Evolutionary conservation across 2,113 vertebrate species (phyloP).

Genomic region (Chrysochloris asiatica): DNA sequence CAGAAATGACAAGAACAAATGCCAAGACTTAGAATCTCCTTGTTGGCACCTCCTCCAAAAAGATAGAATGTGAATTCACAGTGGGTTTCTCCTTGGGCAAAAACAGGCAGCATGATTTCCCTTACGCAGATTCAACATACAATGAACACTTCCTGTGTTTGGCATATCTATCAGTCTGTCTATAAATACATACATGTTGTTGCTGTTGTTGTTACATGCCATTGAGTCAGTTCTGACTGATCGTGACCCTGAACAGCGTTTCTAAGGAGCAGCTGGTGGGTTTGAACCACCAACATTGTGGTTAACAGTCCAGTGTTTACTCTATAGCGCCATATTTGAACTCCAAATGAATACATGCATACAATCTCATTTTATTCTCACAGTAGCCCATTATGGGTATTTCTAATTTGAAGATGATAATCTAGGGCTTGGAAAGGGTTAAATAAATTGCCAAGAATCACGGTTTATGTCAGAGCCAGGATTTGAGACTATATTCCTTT

Average conservation of each 20-base stretch:
- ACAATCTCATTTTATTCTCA: not conserved
- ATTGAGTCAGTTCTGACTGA: too few species aligned
- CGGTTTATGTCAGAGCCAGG: not conserved
- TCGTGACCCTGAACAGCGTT: too few species aligned
- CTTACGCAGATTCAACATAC: not conserved
- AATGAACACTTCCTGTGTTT: not conserved
- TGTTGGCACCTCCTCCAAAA: not conserved
- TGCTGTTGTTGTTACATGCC: too few species aligned
- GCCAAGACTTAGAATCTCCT: not conserved
- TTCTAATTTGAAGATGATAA: slow-evolving; percentile 25
- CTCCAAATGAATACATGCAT: too few species aligned
- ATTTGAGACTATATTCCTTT: not conserved
- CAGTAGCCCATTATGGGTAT: not conserved
- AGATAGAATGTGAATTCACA: not conserved
- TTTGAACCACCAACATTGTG: too few species aligned
- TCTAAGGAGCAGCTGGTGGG: too few species aligned
- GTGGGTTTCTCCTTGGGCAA: not conserved
- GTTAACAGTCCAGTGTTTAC: too few species aligned
- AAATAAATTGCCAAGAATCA: not conserved
- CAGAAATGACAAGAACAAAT: not conserved
- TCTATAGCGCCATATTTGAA: too few species aligned
- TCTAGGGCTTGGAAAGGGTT: not conserved
- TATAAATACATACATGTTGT: too few species aligned
- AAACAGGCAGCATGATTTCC: not conserved
- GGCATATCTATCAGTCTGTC: not conserved